Base-by-base conservation (phyloP, 2,888 invertebrate genomes). In the Aspidiotus rigidus region DNA sequence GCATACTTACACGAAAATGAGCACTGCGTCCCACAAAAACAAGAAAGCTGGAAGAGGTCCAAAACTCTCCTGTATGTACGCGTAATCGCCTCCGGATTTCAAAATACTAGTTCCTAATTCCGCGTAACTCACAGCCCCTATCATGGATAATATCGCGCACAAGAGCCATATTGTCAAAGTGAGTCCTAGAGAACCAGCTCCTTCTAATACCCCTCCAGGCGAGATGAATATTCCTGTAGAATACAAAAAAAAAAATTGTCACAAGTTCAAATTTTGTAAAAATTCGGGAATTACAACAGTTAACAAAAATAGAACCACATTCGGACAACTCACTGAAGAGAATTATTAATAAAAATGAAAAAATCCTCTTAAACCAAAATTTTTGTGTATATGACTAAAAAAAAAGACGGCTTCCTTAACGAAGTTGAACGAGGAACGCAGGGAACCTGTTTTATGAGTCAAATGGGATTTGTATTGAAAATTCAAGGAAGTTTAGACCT, bases 111-210 rank as follows among this genome's bases (percentile, higher is more conserved):
- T 89, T 75, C 89, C 98, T 72, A 99, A 80, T 82, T 99, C 98
- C 10, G 98, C 96, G 78, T 99, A 99, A 75, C 97, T 97, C 56
- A 97, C 80, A 1, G 98, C 97, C 9, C 98, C 98, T 44, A 97
- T 84, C 80, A 93, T 90, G 0, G 95, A 94, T 53, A 97, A 81
- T 7, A 91, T 75, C 2, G 97, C 97, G 77, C 93, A 94, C 2
- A 88, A 78, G 0, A 87, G 82, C 97, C 97, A 97, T 64, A 97
- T 86, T 2, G 89, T 78, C 17, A 97, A 79, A 0, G 95, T 91
- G 40, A 91, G 84, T 73, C 95, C 95, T 10, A 93, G 89, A 7
- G 93, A 92, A 42, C 92, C 90, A 11, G 93, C 91, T 79, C 94
- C 90, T 75, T 85, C 82, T 69, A 98, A 84, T 1, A 98, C 93